Evolutionary conservation across 2,797 vertebrate species (phyloP), one percentile per base, ranked within the genome.

Genomic region (Phrynocephalus vlangalii): DNA sequence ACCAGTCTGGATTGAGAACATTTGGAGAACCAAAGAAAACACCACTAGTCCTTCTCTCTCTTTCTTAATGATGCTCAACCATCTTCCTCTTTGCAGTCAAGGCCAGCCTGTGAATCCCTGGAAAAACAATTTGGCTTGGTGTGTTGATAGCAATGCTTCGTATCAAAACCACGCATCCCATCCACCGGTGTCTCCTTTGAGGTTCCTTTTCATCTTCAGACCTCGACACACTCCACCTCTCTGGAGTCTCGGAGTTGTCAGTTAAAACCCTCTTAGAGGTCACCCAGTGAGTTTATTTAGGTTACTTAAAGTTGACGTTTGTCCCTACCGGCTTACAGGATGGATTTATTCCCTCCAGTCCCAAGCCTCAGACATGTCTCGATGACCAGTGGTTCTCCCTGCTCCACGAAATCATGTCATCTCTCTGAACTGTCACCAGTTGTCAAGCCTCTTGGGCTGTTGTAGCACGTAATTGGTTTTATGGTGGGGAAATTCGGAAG

Each of bases 241-340:
- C 38, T 71, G 6, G 6, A 75, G 56, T 30, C 56, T 11, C 86
- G 48, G 44, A 28, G 60, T 52, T 87, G 86, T 38, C 86, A 87
- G 60, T 87, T 52, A 28, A 68, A 68, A 82, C 38, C 18, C n/a
- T 76, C 60, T 67, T 82, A 76, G 79, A 82, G 79, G 72, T 75
- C 44, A 30, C 44, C 79, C 72, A 7, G 1, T 13, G 33, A 73
- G 68, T 71, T 79, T 60, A 72, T 66, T 86, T 63, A 26, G 52
- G 26, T 28, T 72, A 20, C 18, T 72, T 63, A 71, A 70, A 63
- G 26, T 63, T 66, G 78, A 73, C 26, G 3, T 73, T 81, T 73
- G 24, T 81, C 85, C 70, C 18, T 48, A 33, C n/a, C 6, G 15
- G 33, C 22, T 87, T 87, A 68, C 79, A 87, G 22, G 80, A 68